A percentile compares a stretch with the other conserved stretches of the same genome.
Conservation (phyloP, 2,888 invertebrate species). For the Nesidiocoris tenuis region DNA sequence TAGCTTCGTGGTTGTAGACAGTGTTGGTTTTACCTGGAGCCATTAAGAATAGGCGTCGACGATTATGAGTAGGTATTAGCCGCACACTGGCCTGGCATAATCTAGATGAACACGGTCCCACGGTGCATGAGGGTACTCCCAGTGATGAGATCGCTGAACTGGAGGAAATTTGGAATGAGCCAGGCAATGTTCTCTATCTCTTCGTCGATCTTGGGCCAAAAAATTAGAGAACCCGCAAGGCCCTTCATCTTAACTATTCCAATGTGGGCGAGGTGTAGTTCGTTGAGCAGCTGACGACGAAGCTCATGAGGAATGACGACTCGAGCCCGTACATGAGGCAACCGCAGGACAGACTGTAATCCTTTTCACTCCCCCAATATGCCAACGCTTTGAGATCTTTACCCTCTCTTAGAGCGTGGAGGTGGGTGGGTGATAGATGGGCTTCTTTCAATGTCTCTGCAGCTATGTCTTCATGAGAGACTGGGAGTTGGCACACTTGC, state of each 20-base stretch:
- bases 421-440: not conserved
- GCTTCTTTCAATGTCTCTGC: constrained; percentile 26
- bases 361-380: constrained; percentile 8
- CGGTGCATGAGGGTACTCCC: constrained; percentile 21
- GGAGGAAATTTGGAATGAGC: constrained; percentile 1
- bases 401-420: constrained; percentile 13
- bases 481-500: constrained; percentile 5
- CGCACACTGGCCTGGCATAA: constrained; percentile 20
- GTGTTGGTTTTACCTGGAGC: constrained; percentile 30
- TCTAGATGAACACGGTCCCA: constrained; percentile 30
- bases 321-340: constrained; percentile 18
- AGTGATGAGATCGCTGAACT: constrained; percentile 6
- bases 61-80: constrained; percentile 34
- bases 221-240: constrained; percentile 28
- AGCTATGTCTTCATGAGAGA: constrained; percentile 23
- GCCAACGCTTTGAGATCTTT: not conserved
- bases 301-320: constrained; percentile 22
- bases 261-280: constrained; percentile 34
- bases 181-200: constrained; percentile 24
- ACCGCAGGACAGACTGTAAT: constrained; percentile 13
- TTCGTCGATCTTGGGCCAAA: constrained; percentile 33
- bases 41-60: constrained; percentile 38
- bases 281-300: constrained; percentile 3
- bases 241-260: constrained; percentile 37
- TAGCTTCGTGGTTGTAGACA: constrained; percentile 23